Percentiles rank a stretch among this genome's conserved stretches.
Evolutionary conservation across 2,888 invertebrate species (phyloP).

Genomic region (Ormyrus thymus): DNA sequence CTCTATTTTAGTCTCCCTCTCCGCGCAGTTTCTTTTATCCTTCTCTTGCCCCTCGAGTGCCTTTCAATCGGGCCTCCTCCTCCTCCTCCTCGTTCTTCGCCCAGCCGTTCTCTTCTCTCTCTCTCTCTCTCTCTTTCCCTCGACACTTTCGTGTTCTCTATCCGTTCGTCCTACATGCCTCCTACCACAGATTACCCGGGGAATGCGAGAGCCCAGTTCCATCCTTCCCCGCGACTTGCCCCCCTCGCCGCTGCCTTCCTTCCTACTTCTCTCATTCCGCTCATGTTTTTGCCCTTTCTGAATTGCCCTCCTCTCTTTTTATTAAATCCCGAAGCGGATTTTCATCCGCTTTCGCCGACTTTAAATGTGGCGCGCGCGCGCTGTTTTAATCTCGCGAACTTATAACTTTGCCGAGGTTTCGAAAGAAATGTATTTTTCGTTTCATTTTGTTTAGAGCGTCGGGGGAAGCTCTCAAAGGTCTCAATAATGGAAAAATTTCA

Average conservation of each 20-base stretch:
- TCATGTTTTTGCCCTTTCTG: slow-evolving; percentile 45
- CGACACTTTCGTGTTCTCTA: slow-evolving; percentile 64
- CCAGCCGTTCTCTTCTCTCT: slow-evolving; percentile 65
- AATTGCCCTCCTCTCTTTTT: neutral
- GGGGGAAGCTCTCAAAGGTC: no score
- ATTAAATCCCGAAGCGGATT: no score
- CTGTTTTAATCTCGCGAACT: no score
- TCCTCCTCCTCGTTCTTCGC: slow-evolving; percentile 56
- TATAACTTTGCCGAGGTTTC: no score
- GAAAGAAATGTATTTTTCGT: no score
- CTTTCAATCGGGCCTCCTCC: slow-evolving; percentile 54
- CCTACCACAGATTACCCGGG: slow-evolving; percentile 70
- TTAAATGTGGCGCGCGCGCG: no score
- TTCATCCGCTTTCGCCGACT: no score
- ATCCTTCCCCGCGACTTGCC: slow-evolving; percentile 62
- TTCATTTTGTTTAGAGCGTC: no score
- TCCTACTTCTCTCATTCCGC: slow-evolving; percentile 51
- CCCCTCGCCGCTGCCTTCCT: slow-evolving; percentile 51
- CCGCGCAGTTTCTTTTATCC: slow-evolving; percentile 33
- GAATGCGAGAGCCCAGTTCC: slow-evolving; percentile 64
- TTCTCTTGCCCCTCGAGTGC: slow-evolving; percentile 42
- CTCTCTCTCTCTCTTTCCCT: slow-evolving; percentile 58
- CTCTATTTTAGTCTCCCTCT: slow-evolving; percentile 47
- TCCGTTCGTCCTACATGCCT: slow-evolving; percentile 73
- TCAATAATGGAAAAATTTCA: no score